Base-by-base conservation (phyloP, 2,113 vertebrate genomes). In the Stigmatopora nigra region DNA sequence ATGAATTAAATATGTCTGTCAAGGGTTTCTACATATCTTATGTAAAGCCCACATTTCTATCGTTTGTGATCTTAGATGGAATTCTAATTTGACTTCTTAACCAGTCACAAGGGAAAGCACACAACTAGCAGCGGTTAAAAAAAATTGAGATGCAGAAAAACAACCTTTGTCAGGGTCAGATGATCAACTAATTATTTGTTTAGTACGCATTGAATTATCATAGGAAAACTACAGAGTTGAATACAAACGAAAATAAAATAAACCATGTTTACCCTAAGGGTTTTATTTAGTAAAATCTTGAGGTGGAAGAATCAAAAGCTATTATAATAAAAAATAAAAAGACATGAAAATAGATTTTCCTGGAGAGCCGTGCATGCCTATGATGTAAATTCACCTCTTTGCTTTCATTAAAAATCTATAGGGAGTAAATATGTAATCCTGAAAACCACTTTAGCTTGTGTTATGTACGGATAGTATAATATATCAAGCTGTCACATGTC, bases 391-490 rank as follows among this genome's bases (percentile, higher is more conserved):
- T 25, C 53, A 14, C 64, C 59, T 19, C 16, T 61, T 0, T 52
- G 5, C 22, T n/a, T 58, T 66, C 8, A 36, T 20, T 66, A 71
- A 61, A 65, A 36, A 63, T 51, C 16, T 16, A 11, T 3, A 22
- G 22, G 19, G 65, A 58, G 47, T 65, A 61, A 77, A 77, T 31
- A 57, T 63, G 44, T 69, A 45, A 38, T 49, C 55, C 17, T 56
- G 45, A 45, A 20, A 46, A 63, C 17, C 13, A 59, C 38, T 15
- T 51, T 1, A 36, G 19, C 53, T 2, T 68, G 16, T n/a, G 16
- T 60, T 65, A 10, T 38, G 57, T 22, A 65, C 35, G 4, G 25
- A 11, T 9, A n/a, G 1, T 52, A 38, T 55, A 53, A 60, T 25
- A 57, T 44, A 4, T 16, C 71, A 48, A 67, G 51, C 41, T 52